A percentile compares a stretch with the other conserved stretches of the same genome.
These are phyloP conservation scores for Zaprionus davidi DNA, from an alignment of 1,140 invertebrate species.

Conservation along the genomic window DNA sequence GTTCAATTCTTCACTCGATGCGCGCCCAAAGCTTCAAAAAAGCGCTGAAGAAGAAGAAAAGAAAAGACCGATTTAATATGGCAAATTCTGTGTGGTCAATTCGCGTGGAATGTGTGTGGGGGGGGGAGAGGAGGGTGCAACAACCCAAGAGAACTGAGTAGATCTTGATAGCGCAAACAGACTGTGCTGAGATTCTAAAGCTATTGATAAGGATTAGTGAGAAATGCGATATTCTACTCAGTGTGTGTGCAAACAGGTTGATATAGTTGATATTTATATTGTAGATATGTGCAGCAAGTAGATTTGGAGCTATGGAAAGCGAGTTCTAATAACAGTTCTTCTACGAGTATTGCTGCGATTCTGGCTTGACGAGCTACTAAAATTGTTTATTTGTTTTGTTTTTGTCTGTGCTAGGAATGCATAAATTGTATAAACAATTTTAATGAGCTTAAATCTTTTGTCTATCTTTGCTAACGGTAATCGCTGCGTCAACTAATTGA, in stretches of 20 bases:
- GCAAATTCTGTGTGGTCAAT: constrained; percentile 43
- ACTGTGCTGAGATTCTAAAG: neutral
- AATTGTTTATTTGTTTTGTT: neutral
- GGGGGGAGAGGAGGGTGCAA: neutral
- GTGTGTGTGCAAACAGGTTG: constrained; percentile 4
- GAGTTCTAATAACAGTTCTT: constrained; percentile 4
- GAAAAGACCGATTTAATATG: constrained; percentile 25
- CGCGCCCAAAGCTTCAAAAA: constrained; percentile 29
- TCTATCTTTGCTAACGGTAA: neutral
- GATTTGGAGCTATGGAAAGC: neutral
- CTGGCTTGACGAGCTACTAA: neutral
- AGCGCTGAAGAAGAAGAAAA: constrained; percentile 23
- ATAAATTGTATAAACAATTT: neutral
- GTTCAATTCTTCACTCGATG: constrained; percentile 12
- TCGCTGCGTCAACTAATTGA: constrained; percentile 8
- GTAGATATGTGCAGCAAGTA: neutral
- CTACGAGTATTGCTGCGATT: neutral
- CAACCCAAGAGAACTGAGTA: neutral
- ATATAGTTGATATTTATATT: neutral
- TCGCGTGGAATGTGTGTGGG: constrained; percentile 37
- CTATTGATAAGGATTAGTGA: neutral
- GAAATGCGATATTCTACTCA: neutral
- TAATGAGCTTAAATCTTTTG: neutral
- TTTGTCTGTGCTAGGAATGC: neutral
- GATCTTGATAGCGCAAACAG: neutral